Conservation (phyloP, 2,888 invertebrate genomes). For the Epirrhoe alternata region DNA sequence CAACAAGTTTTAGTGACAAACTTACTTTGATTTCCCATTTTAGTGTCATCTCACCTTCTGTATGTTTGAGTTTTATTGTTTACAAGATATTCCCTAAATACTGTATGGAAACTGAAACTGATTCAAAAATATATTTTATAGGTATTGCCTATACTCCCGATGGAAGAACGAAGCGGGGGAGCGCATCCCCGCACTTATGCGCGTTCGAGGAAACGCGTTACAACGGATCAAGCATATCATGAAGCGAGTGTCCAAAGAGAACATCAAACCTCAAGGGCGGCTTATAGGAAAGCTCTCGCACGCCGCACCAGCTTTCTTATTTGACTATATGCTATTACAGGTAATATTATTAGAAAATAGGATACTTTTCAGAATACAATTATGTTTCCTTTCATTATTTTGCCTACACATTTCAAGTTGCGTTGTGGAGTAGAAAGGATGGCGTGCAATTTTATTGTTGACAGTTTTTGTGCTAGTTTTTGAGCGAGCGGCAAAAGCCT, state of each 20-base stretch:
- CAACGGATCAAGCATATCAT: conserved; percentile 98
- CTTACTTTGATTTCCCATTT: no score
- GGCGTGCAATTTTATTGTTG: no score
- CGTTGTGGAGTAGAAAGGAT: no score
- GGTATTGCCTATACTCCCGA: conserved; percentile 95
- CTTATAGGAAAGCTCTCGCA: conserved; percentile 98
- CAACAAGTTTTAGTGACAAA: no score
- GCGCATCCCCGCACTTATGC: conserved; percentile 92
- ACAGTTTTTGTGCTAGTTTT: no score
- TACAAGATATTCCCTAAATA: no score
- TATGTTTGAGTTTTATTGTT: no score
- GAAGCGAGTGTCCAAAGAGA: conserved; percentile 99
- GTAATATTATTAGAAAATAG: conserved; percentile 45
- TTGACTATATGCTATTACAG: conserved; percentile 94
- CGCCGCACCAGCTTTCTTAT: conserved; percentile 97
- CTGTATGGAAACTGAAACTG: no score
- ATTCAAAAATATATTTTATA: conserved; percentile 53
- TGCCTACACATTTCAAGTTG: no score
- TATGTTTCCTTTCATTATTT: no score
- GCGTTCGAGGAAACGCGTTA: conserved; percentile 93
- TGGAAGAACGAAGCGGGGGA: conserved; percentile 96
- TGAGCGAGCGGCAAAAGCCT: no score
- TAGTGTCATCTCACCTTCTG: no score
- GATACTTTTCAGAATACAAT: background rate
- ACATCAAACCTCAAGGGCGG: conserved; percentile 98